A percentile compares a stretch with the other conserved stretches of the same genome.
Conservation (phyloP, 1,140 invertebrate species). For the Atopsyche davidsoni region DNA sequence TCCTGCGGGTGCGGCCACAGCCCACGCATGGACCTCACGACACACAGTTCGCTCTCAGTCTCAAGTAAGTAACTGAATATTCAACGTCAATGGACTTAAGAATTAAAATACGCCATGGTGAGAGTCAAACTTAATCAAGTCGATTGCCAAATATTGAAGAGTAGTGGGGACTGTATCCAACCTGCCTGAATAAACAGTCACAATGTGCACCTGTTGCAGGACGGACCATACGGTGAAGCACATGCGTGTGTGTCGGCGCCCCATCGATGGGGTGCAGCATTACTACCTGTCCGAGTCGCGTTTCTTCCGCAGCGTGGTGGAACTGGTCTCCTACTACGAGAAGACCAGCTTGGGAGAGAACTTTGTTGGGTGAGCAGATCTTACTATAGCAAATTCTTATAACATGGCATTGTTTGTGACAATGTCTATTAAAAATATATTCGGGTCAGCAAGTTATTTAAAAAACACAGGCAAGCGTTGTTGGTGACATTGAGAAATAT, state of each 20-base stretch:
- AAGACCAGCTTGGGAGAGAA: conserved; percentile 82
- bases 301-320: conserved; percentile 83
- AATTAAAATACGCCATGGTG: neutral
- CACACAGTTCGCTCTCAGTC: conserved; percentile 78
- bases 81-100: neutral
- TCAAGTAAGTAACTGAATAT: conserved; percentile 68
- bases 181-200: too few species aligned
- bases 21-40: conserved; percentile 50
- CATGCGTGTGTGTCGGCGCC: conserved; percentile 72
- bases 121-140: neutral
- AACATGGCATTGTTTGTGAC: neutral
- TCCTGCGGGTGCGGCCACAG: conserved; percentile 74
- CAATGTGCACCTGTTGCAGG: conserved; percentile 52
- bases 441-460: neutral
- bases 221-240: conserved; percentile 82
- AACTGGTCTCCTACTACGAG: conserved; percentile 86
- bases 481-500: neutral
- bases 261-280: conserved; percentile 49
- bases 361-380: conserved; percentile 67
- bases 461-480: neutral
- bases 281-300: conserved; percentile 85
- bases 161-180: too few species aligned
- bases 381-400: neutral
- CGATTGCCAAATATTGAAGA: too few species aligned
- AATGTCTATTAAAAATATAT: too few species aligned